Percentiles rank a stretch among this genome's conserved stretches.
Evolutionary conservation across 2,113 vertebrate species (phyloP).

Genomic region (Bostrychus sinensis): DNA sequence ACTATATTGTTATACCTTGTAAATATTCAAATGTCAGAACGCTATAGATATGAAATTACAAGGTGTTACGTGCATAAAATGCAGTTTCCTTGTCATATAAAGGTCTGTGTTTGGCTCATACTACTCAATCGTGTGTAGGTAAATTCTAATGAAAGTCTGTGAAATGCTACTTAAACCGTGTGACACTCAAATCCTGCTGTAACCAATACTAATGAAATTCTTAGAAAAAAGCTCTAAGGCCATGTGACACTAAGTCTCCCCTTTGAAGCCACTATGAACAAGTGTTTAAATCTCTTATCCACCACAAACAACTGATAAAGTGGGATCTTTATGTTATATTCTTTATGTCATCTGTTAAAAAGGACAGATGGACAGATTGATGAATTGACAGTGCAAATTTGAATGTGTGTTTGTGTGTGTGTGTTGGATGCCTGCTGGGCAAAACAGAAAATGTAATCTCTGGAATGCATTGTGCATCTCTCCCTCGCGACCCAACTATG

Average conservation of each 20-base stretch:
- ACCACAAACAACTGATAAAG: slow-evolving; percentile 11
- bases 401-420: slow-evolving; percentile 14
- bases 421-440: slow-evolving; percentile 35
- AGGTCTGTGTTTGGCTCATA: neutral
- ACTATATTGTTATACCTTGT: no score
- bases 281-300: slow-evolving; percentile 6
- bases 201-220: slow-evolving; percentile 62
- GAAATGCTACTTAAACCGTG: slow-evolving; percentile 24
- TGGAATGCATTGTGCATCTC: slow-evolving; percentile 74
- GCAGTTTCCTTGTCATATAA: no score
- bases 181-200: slow-evolving; percentile 52
- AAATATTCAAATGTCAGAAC: no score
- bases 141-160: slow-evolving; percentile 24
- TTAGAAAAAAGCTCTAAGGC: slow-evolving; percentile 44
- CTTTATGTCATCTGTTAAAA: slow-evolving; percentile 15
- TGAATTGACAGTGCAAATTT: slow-evolving; percentile 4
- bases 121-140: slow-evolving; percentile 19
- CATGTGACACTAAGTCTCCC: slow-evolving; percentile 55
- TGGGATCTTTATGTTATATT: slow-evolving; percentile 18
- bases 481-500: slow-evolving; percentile 53
- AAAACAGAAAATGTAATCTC: slow-evolving; percentile 68
- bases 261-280: neutral
- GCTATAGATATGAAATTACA: no score
- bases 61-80: no score
- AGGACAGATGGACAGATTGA: slow-evolving; percentile 26